Evolutionary conservation across 2,113 vertebrate genomes (phyloP), one percentile per base, ranked within the genome.

Genomic region (Mustela nigripes): DNA sequence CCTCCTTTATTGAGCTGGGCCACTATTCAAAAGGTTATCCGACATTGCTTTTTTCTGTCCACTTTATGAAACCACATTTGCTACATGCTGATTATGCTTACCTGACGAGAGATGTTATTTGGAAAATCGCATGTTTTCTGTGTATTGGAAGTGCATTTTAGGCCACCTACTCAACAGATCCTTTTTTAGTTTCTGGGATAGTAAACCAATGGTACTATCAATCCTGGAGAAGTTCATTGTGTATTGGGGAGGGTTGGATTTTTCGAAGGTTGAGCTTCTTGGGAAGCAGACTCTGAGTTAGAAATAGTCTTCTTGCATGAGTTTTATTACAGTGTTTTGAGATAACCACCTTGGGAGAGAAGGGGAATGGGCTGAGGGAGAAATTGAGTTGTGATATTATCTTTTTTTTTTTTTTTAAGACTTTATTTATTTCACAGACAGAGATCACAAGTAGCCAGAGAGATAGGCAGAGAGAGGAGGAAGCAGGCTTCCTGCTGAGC

Each of bases 351-450:
- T n/a, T 91, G 18, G 42, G 22, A 94, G 76, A 91, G 65, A 63
- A 63, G 31, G 26, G 63, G 28, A 83, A 42, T 87, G 28, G 42
- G n/a, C 22, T 53, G 50, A 82, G 31, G 83, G 50, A 88, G 58
- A 96, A 91, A 89, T 7, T 90, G 90, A 92, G 12, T 89, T 92
- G 69, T 94, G 71, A 73, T 94, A 50, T 4, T 81, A 60, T 69
- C 28, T 80, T 53, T 53, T 53, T 53, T 53, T 53, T 50, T 53
- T 53, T 53, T 53, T 16, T 16, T 1, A 16, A 53, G 15, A 53
- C 4, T 53, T 50, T 14, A 53, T 53, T 50, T 50, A 48, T 48
- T 48, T 48, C 11, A 11, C 48, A 48, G 50, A 50, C 2, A 50
- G 50, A 50, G 50, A 50, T 14, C 50, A 50, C 12, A 14, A 50